phyloP scores from a whole-genome alignment of 2,797 vertebrate genomes.

The Megalops cyprinoides region DNA sequence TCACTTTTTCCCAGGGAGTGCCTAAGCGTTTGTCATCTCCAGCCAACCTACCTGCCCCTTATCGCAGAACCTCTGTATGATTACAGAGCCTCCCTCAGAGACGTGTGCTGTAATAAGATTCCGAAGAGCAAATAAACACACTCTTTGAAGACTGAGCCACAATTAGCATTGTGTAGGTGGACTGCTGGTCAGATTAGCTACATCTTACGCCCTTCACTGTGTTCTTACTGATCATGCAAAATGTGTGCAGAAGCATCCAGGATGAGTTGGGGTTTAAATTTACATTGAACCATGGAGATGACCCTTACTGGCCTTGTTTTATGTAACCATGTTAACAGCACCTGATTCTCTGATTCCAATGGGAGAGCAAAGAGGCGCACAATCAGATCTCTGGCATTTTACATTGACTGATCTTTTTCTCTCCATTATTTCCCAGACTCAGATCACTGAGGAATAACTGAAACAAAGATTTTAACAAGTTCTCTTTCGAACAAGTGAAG shows the following conservation, averaged over 20 bases:
- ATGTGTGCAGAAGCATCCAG: constrained; percentile 27
- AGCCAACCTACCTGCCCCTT: background rate
- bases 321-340: background rate
- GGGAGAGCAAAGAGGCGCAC: background rate
- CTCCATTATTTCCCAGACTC: background rate
- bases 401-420: background rate
- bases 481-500: no score
- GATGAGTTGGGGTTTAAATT: constrained; percentile 48
- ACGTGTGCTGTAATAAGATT: background rate
- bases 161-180: background rate
- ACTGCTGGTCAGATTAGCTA: background rate
- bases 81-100: background rate
- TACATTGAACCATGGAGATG: constrained; percentile 42
- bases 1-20: background rate
- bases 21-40: no score
- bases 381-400: background rate
- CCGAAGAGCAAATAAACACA: background rate
- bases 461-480: background rate
- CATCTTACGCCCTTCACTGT: no score
- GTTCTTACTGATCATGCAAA: no score
- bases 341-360: background rate
- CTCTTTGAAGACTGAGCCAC: no score
- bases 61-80: background rate
- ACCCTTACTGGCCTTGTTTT: background rate
- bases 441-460: background rate